phyloP scores from a whole-genome alignment of 2,888 invertebrate genomes.

The Mesochorus sp. region DNA sequence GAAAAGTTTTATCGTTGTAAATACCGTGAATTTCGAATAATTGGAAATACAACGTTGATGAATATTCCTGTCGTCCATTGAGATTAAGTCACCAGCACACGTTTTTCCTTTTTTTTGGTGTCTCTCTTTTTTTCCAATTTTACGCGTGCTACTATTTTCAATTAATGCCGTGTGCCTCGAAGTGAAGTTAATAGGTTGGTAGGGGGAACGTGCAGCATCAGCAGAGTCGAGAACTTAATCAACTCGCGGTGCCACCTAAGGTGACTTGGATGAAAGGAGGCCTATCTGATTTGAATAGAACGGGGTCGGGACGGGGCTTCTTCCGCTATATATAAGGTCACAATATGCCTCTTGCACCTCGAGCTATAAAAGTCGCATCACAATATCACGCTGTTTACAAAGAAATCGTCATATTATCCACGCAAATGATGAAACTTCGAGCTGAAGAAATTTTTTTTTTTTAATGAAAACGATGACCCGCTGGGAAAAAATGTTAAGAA shows the following conservation, averaged over 20 bases:
- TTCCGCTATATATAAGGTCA: constrained; percentile 47
- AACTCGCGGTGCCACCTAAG: constrained; percentile 64
- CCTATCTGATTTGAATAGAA: constrained; percentile 75
- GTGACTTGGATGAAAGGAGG: constrained; percentile 70
- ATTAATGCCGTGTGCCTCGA: constrained; percentile 13
- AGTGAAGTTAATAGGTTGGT: not conserved
- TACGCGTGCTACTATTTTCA: not conserved
- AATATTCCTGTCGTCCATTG: not conserved
- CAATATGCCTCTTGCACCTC: constrained; percentile 29
- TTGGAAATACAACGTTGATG: not conserved
- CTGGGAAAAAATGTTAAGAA: no score
- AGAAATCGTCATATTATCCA: constrained; percentile 7
- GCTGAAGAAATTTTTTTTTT: not conserved
- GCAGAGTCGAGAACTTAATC: constrained; percentile 63
- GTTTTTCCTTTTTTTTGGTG: not conserved
- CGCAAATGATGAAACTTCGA: not conserved
- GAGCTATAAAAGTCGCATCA: constrained; percentile 2
- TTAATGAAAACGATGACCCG: no score
- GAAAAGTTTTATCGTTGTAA: not conserved
- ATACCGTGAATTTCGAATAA: not conserved
- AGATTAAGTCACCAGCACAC: constrained; percentile 12
- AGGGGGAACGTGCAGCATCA: not conserved
- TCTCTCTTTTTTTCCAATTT: not conserved
- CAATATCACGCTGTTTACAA: constrained; percentile 28
- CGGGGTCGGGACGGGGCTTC: constrained; percentile 72